Evolutionary conservation across 2,797 vertebrate genomes (phyloP).

Genomic region (Pantherophis alleghaniensis): DNA sequence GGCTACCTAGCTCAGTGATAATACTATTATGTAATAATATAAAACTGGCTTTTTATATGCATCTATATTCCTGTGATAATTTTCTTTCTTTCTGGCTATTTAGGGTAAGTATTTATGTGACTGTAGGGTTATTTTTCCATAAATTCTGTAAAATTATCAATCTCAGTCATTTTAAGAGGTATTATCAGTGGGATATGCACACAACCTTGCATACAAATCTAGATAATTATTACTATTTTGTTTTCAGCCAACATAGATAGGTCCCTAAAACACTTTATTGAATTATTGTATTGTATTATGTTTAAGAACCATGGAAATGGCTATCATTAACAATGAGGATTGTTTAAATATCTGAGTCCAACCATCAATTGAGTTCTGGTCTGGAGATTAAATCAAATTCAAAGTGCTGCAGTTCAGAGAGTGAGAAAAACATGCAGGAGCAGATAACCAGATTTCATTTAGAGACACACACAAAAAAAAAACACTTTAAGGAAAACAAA

Average conservation of each 20-base stretch:
- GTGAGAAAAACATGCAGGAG: not conserved
- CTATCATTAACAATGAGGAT: not conserved
- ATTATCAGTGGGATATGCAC: not conserved
- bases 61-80: not conserved
- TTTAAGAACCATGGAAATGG: not conserved
- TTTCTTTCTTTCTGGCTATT: not conserved
- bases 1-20: not conserved
- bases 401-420: not conserved
- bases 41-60: not conserved
- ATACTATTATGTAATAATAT: not conserved
- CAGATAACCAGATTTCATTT: not conserved
- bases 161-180: not conserved
- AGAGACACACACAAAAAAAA: not conserved
- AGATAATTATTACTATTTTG: not conserved
- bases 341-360: not conserved
- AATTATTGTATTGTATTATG: not conserved
- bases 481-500: not conserved
- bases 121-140: too few species aligned
- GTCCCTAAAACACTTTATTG: not conserved
- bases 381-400: not conserved
- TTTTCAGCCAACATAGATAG: not conserved
- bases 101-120: not conserved
- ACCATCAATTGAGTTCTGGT: not conserved
- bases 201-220: not conserved
- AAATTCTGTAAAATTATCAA: not conserved